Conservation (phyloP, 2,888 invertebrate genomes). For the Caprella mutica region DNA sequence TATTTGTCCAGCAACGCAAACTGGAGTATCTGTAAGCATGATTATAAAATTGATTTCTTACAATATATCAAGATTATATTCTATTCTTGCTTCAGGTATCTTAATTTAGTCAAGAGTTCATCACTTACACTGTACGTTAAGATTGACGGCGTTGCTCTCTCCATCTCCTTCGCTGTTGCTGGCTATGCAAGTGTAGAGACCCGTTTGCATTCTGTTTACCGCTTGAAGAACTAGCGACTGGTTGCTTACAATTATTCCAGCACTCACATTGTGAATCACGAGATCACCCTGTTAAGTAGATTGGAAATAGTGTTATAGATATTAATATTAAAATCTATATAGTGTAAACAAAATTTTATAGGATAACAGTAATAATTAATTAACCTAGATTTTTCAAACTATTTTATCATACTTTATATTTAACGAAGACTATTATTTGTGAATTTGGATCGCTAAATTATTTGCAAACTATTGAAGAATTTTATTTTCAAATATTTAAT, state of each 20-base stretch:
- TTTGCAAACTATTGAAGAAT: too few species aligned
- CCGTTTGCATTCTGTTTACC: constrained; percentile 67
- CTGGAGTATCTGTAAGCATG: constrained; percentile 26
- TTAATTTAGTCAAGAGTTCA: too few species aligned
- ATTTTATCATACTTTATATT: too few species aligned
- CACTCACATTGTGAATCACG: constrained; percentile 71
- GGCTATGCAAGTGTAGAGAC: constrained; percentile 77
- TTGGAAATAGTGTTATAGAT: background rate
- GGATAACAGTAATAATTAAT: too few species aligned
- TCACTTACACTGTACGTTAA: constrained; percentile 83
- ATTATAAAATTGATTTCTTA: background rate
- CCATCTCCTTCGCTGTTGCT: constrained; percentile 87
- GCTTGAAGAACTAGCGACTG: constrained; percentile 68
- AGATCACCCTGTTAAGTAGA: constrained; percentile 55
- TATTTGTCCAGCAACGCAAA: constrained; percentile 26
- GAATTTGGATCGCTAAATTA: too few species aligned
- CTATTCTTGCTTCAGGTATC: constrained; percentile 10
- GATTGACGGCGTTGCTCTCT: constrained; percentile 62
- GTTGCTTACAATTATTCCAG: constrained; percentile 75
- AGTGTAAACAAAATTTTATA: too few species aligned
- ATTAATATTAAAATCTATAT: background rate
- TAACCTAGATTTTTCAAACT: too few species aligned
- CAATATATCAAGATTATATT: background rate
- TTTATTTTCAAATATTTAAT: too few species aligned
- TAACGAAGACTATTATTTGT: too few species aligned